Base-by-base conservation (phyloP, 2,888 invertebrate genomes). In the Cantharis rustica region DNA sequence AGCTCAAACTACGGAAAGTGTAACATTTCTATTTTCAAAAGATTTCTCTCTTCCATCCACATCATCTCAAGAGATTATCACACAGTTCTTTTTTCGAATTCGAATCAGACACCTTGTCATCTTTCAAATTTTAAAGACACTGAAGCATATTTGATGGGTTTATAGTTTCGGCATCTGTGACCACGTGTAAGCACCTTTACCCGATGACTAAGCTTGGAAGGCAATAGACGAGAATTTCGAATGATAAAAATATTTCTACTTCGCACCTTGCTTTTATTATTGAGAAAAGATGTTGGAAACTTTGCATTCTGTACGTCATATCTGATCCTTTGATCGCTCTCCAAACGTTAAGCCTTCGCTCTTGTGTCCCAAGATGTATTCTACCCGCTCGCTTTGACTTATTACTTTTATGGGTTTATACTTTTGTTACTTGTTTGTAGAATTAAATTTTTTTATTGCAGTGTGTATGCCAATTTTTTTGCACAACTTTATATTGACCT, bases 401-500 rank as follows among this genome's bases (percentile, higher is more conserved):
- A 23, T 23, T 23, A 9, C 23, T 47, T n/a, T 47, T 47, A 47
- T 47, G n/a, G 47, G n/a, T 47, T 47, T n/a, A 47, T 13, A n/a
- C 47, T 47, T 47, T 47, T 7, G 31, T 47, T 7, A n/a, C 7
- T n/a, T n/a, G 47, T n/a, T n/a, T n/a, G 47, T 2, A 47, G n/a
- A 47, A 47, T 9, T n/a, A 47, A n/a, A 47, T 2, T 47, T 47
- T 27, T 47, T 47, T 47, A 13, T 31, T n/a, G 31, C 11, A 31
- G 13, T 31, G 3, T 31, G 31, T n/a, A n/a, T n/a, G 47, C 47
- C 47, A 47, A 47, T n/a, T 47, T n/a, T 31, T 31, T 47, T 13
- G n/a, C 47, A 47, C 68, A 73, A 73, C 73, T 26, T 73, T 73
- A 61, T 66, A 61, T 15, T 72, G 73, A 73, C 73, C 73, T 73